phyloP scores from a whole-genome alignment of 1,140 invertebrate species.

The Drosophila parabipectinata region DNA sequence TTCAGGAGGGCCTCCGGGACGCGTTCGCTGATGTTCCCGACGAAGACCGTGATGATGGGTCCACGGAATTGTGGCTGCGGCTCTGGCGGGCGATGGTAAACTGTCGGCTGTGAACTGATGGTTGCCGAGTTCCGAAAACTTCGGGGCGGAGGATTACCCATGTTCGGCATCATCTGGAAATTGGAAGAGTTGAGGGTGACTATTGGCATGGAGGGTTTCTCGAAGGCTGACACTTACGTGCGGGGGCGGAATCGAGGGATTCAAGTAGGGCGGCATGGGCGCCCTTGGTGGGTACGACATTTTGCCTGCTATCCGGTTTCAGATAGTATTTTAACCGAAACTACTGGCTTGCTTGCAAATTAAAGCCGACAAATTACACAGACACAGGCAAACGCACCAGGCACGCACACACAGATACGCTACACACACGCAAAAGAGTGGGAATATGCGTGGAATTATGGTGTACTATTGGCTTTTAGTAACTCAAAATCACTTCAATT shows the following conservation, averaged over 20 bases:
- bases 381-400: constrained; percentile 23
- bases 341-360: constrained; percentile 54
- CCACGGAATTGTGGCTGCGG: constrained; percentile 86
- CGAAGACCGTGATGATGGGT: constrained; percentile 98
- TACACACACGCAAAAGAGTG: constrained; percentile 41
- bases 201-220: neutral
- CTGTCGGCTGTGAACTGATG: constrained; percentile 80
- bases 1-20: constrained; percentile 98
- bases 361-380: constrained; percentile 64
- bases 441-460: constrained; percentile 51
- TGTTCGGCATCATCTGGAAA: constrained; percentile 85
- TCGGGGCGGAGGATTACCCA: constrained; percentile 83
- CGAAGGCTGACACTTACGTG: constrained; percentile 52
- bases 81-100: constrained; percentile 79
- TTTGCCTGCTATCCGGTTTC: constrained; percentile 30
- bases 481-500: constrained; percentile 7
- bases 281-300: constrained; percentile 84
- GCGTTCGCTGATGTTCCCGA: constrained; percentile 97
- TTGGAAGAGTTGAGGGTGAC: neutral
- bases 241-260: constrained; percentile 85
- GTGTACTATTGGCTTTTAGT: constrained; percentile 2
- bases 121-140: constrained; percentile 83
- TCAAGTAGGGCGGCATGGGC: constrained; percentile 86
- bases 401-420: constrained; percentile 24
- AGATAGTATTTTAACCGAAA: constrained; percentile 21